Evolutionary conservation across 1,140 invertebrate genomes (phyloP), one percentile per base, ranked within the genome.

Genomic region (Zelostemma sp.): DNA sequence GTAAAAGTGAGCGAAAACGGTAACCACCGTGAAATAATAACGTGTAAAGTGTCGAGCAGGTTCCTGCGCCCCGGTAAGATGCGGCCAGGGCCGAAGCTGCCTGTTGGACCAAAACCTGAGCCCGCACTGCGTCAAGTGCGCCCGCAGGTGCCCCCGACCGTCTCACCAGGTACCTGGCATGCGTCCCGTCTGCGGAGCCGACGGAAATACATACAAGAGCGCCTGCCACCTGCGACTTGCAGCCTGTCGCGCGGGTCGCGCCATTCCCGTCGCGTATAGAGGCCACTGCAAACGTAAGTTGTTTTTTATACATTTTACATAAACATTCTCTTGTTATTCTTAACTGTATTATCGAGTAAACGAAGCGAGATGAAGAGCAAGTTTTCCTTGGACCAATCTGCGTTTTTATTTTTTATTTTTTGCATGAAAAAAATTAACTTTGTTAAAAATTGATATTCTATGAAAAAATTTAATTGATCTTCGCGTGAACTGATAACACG

Each of bases 171-270:
- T 85, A 38, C 78, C 81, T 63, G 68, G 81, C 59, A 80, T 81
- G 55, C 83, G 89, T 74, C 89, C 90, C 35, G 92, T 97, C 6
- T 97, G 95, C 86, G 96, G 94, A 1, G 90, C 91, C 31, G 94
- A 97, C 86, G 94, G 93, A 14, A 86, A 91, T 60, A 96, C 95
- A 18, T 97, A 97, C 86, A 89, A 90, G 57, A 95, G 93, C 80
- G 88, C 91, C 59, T 97, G 96, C 86, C 92, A 95, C 81, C 87
- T 97, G 77, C 88, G 92, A 74, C 90, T 92, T 68, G 91, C 91
- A 53, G 92, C 95, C 16, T 97, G 95, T 83, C 88, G 89, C 70
- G 89, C 89, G 53, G 93, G 94, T 50, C 90, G 90, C 71, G 92
- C 93, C 57, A 91, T 97, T 80, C 93, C 92, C 31, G 88, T 95